Base-by-base conservation (phyloP, 2,888 invertebrate species). In the Melinaea menophilus region DNA sequence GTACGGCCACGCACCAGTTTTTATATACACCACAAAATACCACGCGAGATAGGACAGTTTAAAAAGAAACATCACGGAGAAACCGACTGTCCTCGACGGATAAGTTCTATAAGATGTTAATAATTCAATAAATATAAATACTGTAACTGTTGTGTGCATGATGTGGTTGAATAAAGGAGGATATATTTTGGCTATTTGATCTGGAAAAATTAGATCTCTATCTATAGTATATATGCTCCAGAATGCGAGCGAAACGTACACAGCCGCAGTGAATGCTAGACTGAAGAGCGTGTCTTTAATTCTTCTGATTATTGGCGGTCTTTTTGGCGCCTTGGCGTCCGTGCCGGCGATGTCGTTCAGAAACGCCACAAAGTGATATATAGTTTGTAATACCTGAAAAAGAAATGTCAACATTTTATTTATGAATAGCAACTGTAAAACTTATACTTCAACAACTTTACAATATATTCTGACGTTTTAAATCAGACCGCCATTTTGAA, bases 101-200 rank as follows among this genome's bases (percentile, higher is more conserved):
- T 96, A 96, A 54, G 91, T 91, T 70, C 95, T 93, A 72, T 93
- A 94, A 0, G 95, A 92, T 0, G 94, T 87, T 37, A 93, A 82
- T 79, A 96, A 88, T 84, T 98, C 98, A 55, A 96, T 74, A 0
- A 95, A 68, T 12, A 95, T 94, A 71, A 96, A 95, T 0, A 96
- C 88, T 72, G 95, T 90, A 61, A 97, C 95, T 70, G 94, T 93
- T 0, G 97, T 96, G 81, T 98, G 98, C 93, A 96, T 93, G 0
- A 94, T 88, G 78, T 98, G 98, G 81, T 98, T 98, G 34, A 97
- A 84, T 97, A 97, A 98, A 34, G 84, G 83, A 2, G 98, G 98
- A 73, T 97, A 95, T 65, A 94, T 93, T 12, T 91, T 86, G 75
- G 97, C 68, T 5, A 98, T 81, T 3, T 92, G 92, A 73, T 93